Base-by-base conservation (phyloP, 1,140 invertebrate species). In the Apocrypta bakeri region DNA sequence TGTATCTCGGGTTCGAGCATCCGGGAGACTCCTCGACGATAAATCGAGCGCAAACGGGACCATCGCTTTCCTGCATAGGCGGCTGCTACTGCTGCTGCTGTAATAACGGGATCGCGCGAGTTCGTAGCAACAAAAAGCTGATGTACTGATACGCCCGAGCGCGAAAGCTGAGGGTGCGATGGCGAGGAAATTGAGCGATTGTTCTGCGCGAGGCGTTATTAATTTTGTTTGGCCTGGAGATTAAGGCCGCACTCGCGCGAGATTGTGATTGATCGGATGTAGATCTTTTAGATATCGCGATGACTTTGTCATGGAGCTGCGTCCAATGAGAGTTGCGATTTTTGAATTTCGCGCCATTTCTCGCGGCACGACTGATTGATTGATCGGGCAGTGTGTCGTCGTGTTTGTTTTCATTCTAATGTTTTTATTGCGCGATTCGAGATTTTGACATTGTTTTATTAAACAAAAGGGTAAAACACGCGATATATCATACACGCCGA, bases 31-130 rank as follows among this genome's bases (percentile, higher is more conserved):
- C 0, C 3, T n/a, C 29, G 31, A 8, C 56, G 74, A 76, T 76
- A 64, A 76, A 76, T 76, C 74, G 74, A 33, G 73, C 63, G 21
- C 74, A 12, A 79, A 79, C 76, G 64, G 76, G 63, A 79, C 64
- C 76, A 11, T 33, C 25, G 42, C 37, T 31, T 79, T 69, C 37
- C 69, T 69, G 25, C 25, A 56, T 56, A 14, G 21, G 48, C 40
- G 40, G 40, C 11, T 1, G 40, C 11, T 1, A 12, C 40, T 1
- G 40, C 40, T 1, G 40, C 21, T 56, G 4, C 24, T n/a, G 7
- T 24, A 25, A 29, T 79, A 79, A 79, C 76, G 76, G 76, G 37
- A 68, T 27, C 2, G 63, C 56, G 73, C 33, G 33, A 0, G 48
- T 6, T 21, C 48, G 48, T 21, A 17, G 48, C 21, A 56, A 56